A percentile compares a stretch with the other conserved stretches of the same genome.
Conservation (phyloP, 2,113 vertebrate genomes). For the Brachypteracias leptosomus region DNA sequence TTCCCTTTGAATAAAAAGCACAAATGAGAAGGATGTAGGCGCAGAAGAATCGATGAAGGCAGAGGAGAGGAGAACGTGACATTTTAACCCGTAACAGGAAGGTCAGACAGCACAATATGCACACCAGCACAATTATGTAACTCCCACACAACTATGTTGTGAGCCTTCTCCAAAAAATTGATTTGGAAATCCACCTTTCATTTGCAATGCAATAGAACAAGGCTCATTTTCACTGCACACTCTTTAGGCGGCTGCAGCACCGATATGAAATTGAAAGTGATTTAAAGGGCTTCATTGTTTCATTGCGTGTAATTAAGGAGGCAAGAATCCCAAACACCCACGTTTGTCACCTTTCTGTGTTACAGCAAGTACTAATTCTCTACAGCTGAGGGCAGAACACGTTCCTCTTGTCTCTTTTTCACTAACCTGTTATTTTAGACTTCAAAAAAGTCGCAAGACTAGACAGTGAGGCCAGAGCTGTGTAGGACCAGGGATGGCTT, state of each 20-base stretch:
- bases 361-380: neutral
- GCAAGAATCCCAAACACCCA: neutral
- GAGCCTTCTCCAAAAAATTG: neutral
- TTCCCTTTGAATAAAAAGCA: neutral
- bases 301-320: neutral
- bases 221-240: neutral
- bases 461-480: neutral
- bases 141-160: neutral
- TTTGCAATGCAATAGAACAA: neutral
- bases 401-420: neutral
- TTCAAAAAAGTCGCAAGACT: rapidly evolving
- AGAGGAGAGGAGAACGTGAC: neutral
- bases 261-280: neutral
- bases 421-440: neutral
- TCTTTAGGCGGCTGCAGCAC: neutral
- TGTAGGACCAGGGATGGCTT: neutral
- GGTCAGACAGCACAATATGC: neutral
- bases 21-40: neutral
- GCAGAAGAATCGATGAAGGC: neutral
- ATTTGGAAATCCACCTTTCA: neutral
- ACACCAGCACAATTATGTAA: neutral
- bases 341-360: neutral
- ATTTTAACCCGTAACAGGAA: neutral
- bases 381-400: rapidly evolving
- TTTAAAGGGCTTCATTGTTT: neutral